Evolutionary conservation across 64 coral and sea anemone genomes (phyloP).

Genomic region (Montipora sp.): DNA sequence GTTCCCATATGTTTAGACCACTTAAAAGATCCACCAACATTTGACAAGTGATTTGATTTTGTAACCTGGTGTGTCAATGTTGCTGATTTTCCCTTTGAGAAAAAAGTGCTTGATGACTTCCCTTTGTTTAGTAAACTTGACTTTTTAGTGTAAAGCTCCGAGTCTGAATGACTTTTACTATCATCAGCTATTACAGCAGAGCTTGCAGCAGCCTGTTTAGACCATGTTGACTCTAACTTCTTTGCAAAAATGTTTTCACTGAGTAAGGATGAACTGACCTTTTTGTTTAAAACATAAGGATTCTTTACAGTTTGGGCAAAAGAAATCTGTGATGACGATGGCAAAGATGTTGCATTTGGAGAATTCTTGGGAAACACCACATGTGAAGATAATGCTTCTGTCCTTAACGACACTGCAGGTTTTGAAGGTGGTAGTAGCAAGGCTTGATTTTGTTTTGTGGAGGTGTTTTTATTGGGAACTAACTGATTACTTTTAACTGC

Average conservation of each 20-base stretch:
- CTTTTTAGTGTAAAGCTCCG: slow-evolving; percentile 29
- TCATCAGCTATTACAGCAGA: neutral
- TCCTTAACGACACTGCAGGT: neutral
- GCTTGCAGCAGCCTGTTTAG: neutral
- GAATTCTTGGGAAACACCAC: neutral
- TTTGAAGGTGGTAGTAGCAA: neutral
- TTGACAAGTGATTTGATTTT: neutral
- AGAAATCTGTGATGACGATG: neutral
- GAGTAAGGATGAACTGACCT: neutral
- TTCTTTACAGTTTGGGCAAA: neutral
- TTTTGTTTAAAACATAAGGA: slow-evolving; percentile 48
- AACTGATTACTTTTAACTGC: neutral
- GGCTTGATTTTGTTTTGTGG: neutral
- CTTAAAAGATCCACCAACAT: slow-evolving; percentile 15
- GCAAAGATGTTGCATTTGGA: neutral
- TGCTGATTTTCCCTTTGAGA: neutral
- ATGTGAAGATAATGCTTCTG: neutral
- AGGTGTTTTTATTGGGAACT: neutral
- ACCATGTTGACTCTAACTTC: slow-evolving; percentile 7
- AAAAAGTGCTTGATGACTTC: neutral
- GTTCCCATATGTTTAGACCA: slow-evolving; percentile 13
- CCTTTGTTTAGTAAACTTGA: neutral
- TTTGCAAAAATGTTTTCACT: neutral
- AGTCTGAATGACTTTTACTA: slow-evolving; percentile 28
- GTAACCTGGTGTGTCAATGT: neutral